phyloP scores from a whole-genome alignment of 2,797 vertebrate genomes.

The Hydrolagus colliei region DNA sequence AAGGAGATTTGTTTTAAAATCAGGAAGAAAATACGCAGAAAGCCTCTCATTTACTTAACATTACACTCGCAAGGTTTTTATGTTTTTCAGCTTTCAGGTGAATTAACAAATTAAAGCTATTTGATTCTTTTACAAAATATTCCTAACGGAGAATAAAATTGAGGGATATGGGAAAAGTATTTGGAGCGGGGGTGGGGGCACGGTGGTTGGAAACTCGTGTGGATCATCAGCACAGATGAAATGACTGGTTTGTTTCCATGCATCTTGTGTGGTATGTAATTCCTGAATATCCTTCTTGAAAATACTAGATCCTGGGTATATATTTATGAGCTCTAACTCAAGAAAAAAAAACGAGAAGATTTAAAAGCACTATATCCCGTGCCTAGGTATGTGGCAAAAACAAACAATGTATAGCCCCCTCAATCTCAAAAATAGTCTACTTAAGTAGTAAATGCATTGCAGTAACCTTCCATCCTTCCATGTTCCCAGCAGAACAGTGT shows the following conservation, averaged over 20 bases:
- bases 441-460: neutral
- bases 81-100: neutral
- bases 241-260: too few relatives aligned
- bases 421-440: neutral
- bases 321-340: too few relatives aligned
- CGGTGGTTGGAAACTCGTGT: too few relatives aligned
- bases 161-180: too few relatives aligned
- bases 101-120: neutral
- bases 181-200: too few relatives aligned
- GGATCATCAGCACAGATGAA: too few relatives aligned
- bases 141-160: too few relatives aligned
- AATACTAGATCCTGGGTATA: neutral
- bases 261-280: neutral
- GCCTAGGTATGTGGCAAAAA: neutral
- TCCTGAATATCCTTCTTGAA: neutral
- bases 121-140: neutral
- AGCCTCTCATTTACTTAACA: neutral
- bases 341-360: neutral
- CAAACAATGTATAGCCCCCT: neutral
- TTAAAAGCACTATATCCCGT: neutral
- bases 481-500: slow-evolving; percentile 25
- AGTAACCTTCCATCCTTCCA: slow-evolving; percentile 20
- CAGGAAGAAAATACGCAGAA: too few relatives aligned
- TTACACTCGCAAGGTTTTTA: neutral
- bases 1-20: neutral